These are phyloP conservation scores for Magallana nippona DNA, from an alignment of 2,888 invertebrate genomes.

Conservation along the genomic window DNA sequence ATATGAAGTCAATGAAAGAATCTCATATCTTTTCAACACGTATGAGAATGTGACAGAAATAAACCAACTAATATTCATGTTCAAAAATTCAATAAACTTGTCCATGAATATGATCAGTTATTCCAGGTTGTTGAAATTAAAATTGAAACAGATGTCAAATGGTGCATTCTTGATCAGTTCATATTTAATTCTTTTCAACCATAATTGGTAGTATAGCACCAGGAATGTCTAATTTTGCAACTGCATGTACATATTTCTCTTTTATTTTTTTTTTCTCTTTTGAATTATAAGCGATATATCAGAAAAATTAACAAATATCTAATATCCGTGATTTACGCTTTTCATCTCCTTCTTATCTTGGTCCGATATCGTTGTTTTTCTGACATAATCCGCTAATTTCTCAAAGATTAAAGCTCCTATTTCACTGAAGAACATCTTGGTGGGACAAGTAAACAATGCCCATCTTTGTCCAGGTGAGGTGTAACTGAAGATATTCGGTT, in stretches of 20 bases:
- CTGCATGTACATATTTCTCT: not conserved
- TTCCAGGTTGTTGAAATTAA: too few species aligned
- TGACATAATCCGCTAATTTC: not conserved
- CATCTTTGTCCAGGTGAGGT: constrained; percentile 9
- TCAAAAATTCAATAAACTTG: too few species aligned
- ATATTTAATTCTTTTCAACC: too few species aligned
- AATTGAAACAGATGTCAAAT: too few species aligned
- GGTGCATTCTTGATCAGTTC: too few species aligned
- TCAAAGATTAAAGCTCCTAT: not conserved
- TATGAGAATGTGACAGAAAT: too few species aligned
- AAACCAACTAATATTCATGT: too few species aligned
- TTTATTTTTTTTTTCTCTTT: too few species aligned
- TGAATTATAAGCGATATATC: not conserved
- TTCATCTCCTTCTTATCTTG: not conserved
- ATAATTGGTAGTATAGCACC: not conserved
- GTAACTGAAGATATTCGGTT: constrained; percentile 21
- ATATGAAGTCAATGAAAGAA: too few species aligned
- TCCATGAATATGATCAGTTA: too few species aligned
- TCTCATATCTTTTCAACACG: too few species aligned
- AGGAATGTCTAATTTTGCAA: not conserved
- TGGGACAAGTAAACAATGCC: not conserved
- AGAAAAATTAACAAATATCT: constrained; percentile 12
- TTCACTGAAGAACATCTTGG: not conserved
- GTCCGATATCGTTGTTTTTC: not conserved
- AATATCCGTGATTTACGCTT: not conserved